Conservation (phyloP, 2,797 vertebrate genomes). For the Harpagifer antarcticus region DNA sequence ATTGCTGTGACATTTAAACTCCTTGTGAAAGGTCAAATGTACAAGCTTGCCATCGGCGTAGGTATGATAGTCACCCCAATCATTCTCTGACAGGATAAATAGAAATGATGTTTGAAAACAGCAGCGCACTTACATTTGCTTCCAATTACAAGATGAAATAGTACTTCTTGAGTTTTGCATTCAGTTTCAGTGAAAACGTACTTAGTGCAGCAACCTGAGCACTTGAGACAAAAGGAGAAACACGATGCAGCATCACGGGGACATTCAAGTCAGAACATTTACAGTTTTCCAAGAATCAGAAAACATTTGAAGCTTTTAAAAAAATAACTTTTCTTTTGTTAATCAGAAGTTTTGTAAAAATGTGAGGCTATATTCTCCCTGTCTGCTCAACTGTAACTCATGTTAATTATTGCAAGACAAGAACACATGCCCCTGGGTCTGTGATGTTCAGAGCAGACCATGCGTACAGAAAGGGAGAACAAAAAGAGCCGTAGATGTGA, state of each 20-base stretch:
- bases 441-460: conserved; percentile 68
- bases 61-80: conserved; percentile 32
- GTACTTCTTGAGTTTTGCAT: conserved; percentile 50
- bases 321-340: conserved; percentile 27
- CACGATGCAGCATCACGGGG: conserved; percentile 22
- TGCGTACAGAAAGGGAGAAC: conserved; percentile 48
- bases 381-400: conserved; percentile 67
- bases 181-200: conserved; percentile 18
- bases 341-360: conserved; percentile 46
- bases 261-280: conserved; percentile 26
- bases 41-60: conserved; percentile 34
- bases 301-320: neutral
- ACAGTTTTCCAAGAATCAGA: conserved; percentile 15
- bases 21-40: conserved; percentile 66
- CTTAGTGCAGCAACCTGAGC: conserved; percentile 52
- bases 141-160: conserved; percentile 26
- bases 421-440: conserved; percentile 69
- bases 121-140: conserved; percentile 63
- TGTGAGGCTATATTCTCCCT: conserved; percentile 58
- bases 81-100: conserved; percentile 8
- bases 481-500: conserved; percentile 19
- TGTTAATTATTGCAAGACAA: conserved; percentile 75
- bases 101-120: conserved; percentile 16
- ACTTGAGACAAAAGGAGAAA: conserved; percentile 62
- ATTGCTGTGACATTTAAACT: conserved; percentile 68